Evolutionary conservation across 2,113 vertebrate genomes (phyloP).

Genomic region (Notothenia coriiceps): DNA sequence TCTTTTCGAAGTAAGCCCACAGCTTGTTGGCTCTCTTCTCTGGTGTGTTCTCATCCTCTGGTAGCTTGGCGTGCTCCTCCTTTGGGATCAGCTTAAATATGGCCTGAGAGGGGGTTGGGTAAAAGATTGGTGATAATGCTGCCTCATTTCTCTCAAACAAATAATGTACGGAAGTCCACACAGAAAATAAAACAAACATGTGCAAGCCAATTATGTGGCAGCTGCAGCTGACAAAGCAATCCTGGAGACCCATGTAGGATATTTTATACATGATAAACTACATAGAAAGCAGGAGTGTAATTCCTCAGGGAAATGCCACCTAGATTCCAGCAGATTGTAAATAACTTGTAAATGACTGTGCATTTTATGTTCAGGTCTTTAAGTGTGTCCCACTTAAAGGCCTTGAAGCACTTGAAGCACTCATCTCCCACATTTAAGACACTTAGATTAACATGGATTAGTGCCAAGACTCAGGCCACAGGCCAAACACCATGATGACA

Average conservation of each 20-base stretch:
- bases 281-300: not conserved
- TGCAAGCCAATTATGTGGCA: not conserved
- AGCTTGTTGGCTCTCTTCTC: constrained; percentile 91
- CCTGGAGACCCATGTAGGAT: not conserved
- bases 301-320: constrained; percentile 33
- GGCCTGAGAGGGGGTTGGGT: constrained; percentile 78
- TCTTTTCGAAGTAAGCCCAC: constrained; percentile 90
- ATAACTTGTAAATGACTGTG: constrained; percentile 43
- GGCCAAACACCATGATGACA: constrained; percentile 71
- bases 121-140: constrained; percentile 31
- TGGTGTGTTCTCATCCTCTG: constrained; percentile 90
- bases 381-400: constrained; percentile 75
- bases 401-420: constrained; percentile 46
- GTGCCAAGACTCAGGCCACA: constrained; percentile 72
- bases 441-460: constrained; percentile 84
- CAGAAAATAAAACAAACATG: not conserved
- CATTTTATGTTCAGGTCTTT: constrained; percentile 65
- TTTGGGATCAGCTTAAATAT: constrained; percentile 93
- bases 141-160: constrained; percentile 34
- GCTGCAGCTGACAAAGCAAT: not conserved
- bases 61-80: constrained; percentile 85
- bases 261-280: too few relatives aligned
- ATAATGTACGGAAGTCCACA: constrained; percentile 5
- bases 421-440: constrained; percentile 80
- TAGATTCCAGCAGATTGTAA: constrained; percentile 48